Evolutionary conservation across 2,113 vertebrate genomes (phyloP).

Genomic region (Anoplopoma fimbria): DNA sequence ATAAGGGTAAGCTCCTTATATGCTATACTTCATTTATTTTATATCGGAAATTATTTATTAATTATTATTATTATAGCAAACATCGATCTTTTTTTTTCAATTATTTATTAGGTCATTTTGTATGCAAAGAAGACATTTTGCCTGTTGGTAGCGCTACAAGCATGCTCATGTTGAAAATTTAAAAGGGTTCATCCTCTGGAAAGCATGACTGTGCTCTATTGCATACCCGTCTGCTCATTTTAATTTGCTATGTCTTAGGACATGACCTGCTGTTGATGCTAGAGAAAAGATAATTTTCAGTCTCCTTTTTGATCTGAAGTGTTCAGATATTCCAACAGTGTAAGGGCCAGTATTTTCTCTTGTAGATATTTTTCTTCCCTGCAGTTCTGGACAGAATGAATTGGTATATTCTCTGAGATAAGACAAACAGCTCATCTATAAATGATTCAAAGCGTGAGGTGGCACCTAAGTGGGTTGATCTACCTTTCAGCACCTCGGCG

Average conservation of each 20-base stretch:
- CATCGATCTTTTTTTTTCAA: too few relatives aligned
- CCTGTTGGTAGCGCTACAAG: too few relatives aligned
- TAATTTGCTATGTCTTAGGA: background rate
- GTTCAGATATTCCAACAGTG: conserved; percentile 27
- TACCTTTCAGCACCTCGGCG: conserved; percentile 30
- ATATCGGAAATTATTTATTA: background rate
- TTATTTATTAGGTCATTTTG: too few relatives aligned
- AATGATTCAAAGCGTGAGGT: conserved; percentile 67
- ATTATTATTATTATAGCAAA: too few relatives aligned
- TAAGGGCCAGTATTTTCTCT: background rate
- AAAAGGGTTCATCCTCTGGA: too few relatives aligned
- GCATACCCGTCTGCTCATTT: background rate
- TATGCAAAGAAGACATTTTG: too few relatives aligned
- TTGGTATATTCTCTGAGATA: conserved; percentile 39
- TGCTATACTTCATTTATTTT: background rate
- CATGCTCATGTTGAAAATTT: too few relatives aligned
- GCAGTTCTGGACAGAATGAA: conserved; percentile 32
- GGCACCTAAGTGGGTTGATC: conserved; percentile 38
- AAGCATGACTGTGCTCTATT: too few relatives aligned
- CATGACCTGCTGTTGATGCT: background rate
- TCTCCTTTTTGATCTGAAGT: background rate
- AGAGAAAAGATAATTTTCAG: background rate
- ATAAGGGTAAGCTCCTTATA: background rate
- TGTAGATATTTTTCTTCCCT: background rate
- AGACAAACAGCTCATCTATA: conserved; percentile 65